Evolutionary conservation across 1,140 invertebrate genomes (phyloP), one percentile per base, ranked within the genome.

Genomic region (Thalassaphorura encarpata): DNA sequence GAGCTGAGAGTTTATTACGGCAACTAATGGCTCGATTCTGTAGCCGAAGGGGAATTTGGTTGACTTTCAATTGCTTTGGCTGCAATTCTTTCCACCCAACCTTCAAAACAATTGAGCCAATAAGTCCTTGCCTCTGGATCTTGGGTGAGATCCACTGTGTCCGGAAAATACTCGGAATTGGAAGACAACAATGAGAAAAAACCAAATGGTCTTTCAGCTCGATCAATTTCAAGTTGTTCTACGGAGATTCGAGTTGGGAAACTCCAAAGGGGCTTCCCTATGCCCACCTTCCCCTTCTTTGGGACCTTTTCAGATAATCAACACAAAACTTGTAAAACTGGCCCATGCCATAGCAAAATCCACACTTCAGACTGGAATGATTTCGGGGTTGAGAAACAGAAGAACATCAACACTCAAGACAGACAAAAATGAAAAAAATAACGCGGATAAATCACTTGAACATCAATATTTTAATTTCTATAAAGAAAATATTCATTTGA

Each of bases 51-150:
- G 66, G 83, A 82, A 53, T 84, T 76, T 0, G 75, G 69, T 71
- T 86, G 88, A 69, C 85, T 92, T 42, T 75, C 76, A 45, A 85
- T 78, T n/a, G 87, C 89, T 71, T 72, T 41, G 5, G 48, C 31
- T 19, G 60, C 42, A 29, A 65, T 54, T 40, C 54, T 41, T 31
- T 65, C 63, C 2, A 64, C 66, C 13, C 53, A 57, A 27, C 57
- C 60, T 48, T 49, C 83, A 68, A 97, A 89, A 69, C 90, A 94
- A 50, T 83, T 76, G 43, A 97, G 74, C 94, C 94, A 97, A 73
- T 97, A 97, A 60, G 85, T 80, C 65, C 90, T 77, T 19, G 91
- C 92, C 71, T 88, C 85, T 60, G 77, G 75, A 73, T 96, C 89
- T 66, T 81, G 76, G 45, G 84, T 81, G 15, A 97, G 76, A 74